Percentiles rank a stretch among this genome's conserved stretches.
phyloP scores from a whole-genome alignment of 2,797 vertebrate genomes.

The Neosilurus mollespiculum region DNA sequence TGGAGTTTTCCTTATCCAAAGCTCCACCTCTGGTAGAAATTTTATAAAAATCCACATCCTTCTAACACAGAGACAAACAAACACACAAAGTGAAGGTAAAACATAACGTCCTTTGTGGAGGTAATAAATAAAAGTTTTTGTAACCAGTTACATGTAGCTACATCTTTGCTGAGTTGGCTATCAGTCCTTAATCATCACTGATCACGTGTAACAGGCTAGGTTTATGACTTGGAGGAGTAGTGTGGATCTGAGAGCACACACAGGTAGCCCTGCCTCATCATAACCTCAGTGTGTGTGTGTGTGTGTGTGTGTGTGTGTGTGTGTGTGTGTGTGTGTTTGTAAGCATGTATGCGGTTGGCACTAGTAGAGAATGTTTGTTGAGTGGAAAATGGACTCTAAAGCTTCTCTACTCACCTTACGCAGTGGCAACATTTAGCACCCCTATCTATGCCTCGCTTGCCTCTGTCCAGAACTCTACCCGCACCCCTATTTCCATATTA shows the following conservation, averaged over 20 bases:
- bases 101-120: too few species aligned
- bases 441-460: conserved; percentile 33
- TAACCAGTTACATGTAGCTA: background rate
- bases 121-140: background rate
- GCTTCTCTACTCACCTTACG: conserved; percentile 77
- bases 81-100: too few species aligned
- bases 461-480: conserved; percentile 40
- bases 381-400: conserved; percentile 78
- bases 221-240: conserved; percentile 63
- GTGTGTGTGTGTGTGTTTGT: conserved; percentile 28
- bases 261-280: conserved; percentile 60
- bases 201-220: conserved; percentile 31
- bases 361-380: conserved; percentile 65
- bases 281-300: conserved; percentile 52
- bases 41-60: too few species aligned
- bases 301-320: conserved; percentile 25
- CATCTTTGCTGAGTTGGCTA: background rate
- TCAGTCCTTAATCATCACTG: conserved; percentile 12
- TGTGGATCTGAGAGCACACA: conserved; percentile 60
- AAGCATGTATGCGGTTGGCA: conserved; percentile 37
- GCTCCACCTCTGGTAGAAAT: too few species aligned
- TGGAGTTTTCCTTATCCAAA: too few species aligned
- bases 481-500: conserved; percentile 65
- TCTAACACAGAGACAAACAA: too few species aligned
- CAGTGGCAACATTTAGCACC: conserved; percentile 79